phyloP scores from a whole-genome alignment of 2,888 invertebrate species.

The Chrysolina oricalcia region DNA sequence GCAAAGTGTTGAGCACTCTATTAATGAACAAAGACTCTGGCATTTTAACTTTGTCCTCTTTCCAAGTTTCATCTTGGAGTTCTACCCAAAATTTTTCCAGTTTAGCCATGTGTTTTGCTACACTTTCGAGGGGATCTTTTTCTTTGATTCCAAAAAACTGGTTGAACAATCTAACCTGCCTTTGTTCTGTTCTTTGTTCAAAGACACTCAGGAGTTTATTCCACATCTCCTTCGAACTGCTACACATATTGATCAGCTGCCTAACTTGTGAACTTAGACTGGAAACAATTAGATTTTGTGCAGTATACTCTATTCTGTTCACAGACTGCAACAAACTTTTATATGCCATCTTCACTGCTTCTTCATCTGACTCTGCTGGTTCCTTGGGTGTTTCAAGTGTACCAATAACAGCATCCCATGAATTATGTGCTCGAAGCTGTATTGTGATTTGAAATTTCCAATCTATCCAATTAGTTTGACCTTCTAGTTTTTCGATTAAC shows the following conservation, averaged over 20 bases:
- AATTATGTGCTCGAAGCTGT: neutral
- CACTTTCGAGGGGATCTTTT: conserved; percentile 18
- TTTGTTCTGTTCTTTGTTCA: conserved; percentile 26
- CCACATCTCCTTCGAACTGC: conserved; percentile 16
- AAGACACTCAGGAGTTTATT: conserved; percentile 14
- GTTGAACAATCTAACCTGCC: conserved; percentile 10
- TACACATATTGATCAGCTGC: conserved; percentile 29
- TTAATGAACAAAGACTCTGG: conserved; percentile 23
- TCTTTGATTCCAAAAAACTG: conserved; percentile 17
- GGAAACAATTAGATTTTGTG: conserved; percentile 22
- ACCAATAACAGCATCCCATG: conserved; percentile 11
- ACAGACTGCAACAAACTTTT: conserved; percentile 15
- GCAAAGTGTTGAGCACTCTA: conserved; percentile 33
- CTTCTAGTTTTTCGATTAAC: conserved; percentile 22
- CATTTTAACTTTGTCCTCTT: conserved; percentile 17
- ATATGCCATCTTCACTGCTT: neutral
- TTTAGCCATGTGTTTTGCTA: conserved; percentile 21
- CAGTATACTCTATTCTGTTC: conserved; percentile 26
- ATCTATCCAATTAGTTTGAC: conserved; percentile 16
- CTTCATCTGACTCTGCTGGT: neutral
- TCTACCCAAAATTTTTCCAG: conserved; percentile 18
- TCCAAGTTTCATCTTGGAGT: conserved; percentile 25
- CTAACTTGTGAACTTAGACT: conserved; percentile 17
- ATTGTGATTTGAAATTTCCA: conserved; percentile 32
- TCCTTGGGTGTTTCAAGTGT: neutral